Evolutionary conservation across 1,140 invertebrate species (phyloP).

Genomic region (Cotesia vestalis): DNA sequence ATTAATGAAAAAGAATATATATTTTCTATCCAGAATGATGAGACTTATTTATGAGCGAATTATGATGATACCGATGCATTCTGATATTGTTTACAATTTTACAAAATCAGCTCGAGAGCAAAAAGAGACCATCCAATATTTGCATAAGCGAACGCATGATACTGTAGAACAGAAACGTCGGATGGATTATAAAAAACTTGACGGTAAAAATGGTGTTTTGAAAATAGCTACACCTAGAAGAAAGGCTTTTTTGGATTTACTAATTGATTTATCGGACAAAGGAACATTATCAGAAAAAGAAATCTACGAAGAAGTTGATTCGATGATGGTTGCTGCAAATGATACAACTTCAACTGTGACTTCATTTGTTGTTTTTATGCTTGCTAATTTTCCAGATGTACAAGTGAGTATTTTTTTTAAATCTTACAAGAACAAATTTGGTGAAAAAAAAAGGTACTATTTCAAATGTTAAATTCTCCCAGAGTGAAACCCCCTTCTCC

Average conservation of each 20-base stretch:
- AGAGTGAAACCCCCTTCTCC: too few relatives aligned
- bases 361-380: slow-evolving; percentile 69
- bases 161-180: slow-evolving; percentile 63
- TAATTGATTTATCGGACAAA: slow-evolving; percentile 63
- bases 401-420: slow-evolving; percentile 58
- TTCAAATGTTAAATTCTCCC: too few relatives aligned
- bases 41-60: slow-evolving; percentile 61
- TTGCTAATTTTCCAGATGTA: slow-evolving; percentile 71
- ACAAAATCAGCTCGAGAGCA: slow-evolving; percentile 63
- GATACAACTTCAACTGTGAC: slow-evolving; percentile 76
- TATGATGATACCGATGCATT: slow-evolving; percentile 68
- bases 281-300: slow-evolving; percentile 65
- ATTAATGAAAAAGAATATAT: not conserved
- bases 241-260: slow-evolving; percentile 72
- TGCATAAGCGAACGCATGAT: slow-evolving; percentile 71
- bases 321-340: slow-evolving; percentile 80
- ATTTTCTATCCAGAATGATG: slow-evolving; percentile 48
- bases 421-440: too few relatives aligned
- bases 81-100: slow-evolving; percentile 66
- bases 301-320: slow-evolving; percentile 79
- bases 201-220: not conserved
- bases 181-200: slow-evolving; percentile 47
- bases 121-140: slow-evolving; percentile 63
- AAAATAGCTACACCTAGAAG: slow-evolving; percentile 36
- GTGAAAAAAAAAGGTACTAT: too few relatives aligned